Base-by-base conservation (phyloP, 2,888 invertebrate genomes). In the Stenchaetothrips biformis region DNA sequence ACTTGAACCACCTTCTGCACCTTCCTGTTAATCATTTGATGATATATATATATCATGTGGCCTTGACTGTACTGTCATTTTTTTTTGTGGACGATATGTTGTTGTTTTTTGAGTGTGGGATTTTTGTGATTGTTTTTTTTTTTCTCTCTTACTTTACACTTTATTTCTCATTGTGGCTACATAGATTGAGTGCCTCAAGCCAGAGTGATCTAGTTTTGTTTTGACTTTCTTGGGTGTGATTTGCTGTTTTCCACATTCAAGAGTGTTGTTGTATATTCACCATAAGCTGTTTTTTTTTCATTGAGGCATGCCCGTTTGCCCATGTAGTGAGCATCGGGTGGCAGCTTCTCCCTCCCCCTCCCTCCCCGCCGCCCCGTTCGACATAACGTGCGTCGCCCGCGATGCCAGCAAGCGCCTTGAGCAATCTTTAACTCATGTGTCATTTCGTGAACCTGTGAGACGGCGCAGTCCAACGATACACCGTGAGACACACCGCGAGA, bases 1-100 rank as follows among this genome's bases (percentile, higher is more conserved):
- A 74, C 67, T 25, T 11, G 16, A 53, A 11, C 67, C 67, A 74
- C 67, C 67, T 74, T 74, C 67, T 74, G 67, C 67, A 74, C 67
- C 67, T 74, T 74, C 67, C 67, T 74, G 67, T 74, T 67, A 11
- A 74, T 67, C 18, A 53, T 13, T 13, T 59, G 7, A 59, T 6
- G 6, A 37, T 4, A 37, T 37, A n/a, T n/a, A n/a, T n/a, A 53
- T 59, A 59, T 79, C 25, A 79, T 83, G 80, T 80, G 82, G 74
- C 81, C 81, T 82, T 81, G 79, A 80, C 79, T 82, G 81, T 81
- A 74, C 80, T 81, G 82, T 81, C 78, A 79, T 78, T 79, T 81
- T 80, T 82, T 79, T 81, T 81, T 81, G 77, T 62, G 67, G 79
- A 79, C 79, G 49, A 78, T 78, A 48, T 77, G 62, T 79, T 78